Evolutionary conservation across 2,113 vertebrate genomes (phyloP), one percentile per base, ranked within the genome.

Genomic region (Chionis minor): DNA sequence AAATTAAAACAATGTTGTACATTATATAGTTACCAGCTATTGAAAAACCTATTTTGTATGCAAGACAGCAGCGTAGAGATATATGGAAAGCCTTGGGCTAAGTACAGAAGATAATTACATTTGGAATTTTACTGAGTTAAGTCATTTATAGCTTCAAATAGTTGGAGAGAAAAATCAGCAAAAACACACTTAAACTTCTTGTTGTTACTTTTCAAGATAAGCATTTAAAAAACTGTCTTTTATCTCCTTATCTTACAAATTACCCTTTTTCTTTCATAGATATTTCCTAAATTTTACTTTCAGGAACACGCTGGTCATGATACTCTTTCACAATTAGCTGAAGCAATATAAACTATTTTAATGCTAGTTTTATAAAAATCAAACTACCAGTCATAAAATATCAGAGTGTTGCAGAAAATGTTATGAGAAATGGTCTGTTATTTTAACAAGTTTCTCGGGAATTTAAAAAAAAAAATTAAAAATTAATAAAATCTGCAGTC

Each of bases 81-180:
- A 99, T 99, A 99, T 99, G 98, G 98, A 99, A 98, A 98, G 98
- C 99, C 99, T 97, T 97, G 96, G 99, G 99, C 99, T 99, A 99
- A 99, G 98, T 98, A 98, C 98, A 99, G 98, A 99, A 99, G 99
- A 99, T 99, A 99, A 99, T 99, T 99, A 99, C 99, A 99, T 99
- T 99, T 99, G 98, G 98, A 99, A 99, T 99, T 99, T 99, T 99
- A 99, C 99, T 99, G 99, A 99, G 98, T 99, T 99, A 99, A 99
- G 99, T 99, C 99, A 99, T 99, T 99, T 99, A 99, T 98, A 99
- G 99, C 99, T 99, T 99, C 99, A 99, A 99, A 99, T 98, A 99
- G 98, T 99, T 99, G 97, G 95, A 97, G 95, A 98, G 98, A 97
- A 98, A 98, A 98, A 98, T 98, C 98, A 97, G 98, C 98, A 98